A percentile compares a stretch with the other conserved stretches of the same genome.
phyloP scores from a whole-genome alignment of 2,113 vertebrate genomes.

The Himantopus leucocephalus region DNA sequence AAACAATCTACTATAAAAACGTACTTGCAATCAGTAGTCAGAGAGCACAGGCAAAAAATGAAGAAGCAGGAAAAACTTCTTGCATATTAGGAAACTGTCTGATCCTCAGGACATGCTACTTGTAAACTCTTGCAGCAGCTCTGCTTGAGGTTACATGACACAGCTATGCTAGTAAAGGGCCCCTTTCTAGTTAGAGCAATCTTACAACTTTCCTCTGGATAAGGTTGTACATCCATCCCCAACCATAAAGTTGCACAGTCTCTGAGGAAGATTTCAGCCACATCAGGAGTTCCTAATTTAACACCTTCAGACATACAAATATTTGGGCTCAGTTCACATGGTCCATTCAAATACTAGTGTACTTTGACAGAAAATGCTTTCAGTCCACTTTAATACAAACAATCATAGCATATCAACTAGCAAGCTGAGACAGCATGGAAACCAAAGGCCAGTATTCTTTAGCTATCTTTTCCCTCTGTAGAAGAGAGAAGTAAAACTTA shows the following conservation, averaged over 20 bases:
- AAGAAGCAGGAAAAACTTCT: background rate
- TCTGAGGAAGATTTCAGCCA: background rate
- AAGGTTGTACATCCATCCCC: background rate
- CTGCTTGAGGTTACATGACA: background rate
- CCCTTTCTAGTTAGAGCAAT: background rate
- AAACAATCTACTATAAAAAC: background rate
- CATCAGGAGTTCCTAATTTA: background rate
- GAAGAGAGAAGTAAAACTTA: background rate
- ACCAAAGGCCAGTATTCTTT: background rate
- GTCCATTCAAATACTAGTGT: background rate
- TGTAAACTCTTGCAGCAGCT: background rate
- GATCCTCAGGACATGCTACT: background rate
- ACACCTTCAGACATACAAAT: background rate
- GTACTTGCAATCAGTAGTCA: background rate
- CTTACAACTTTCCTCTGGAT: background rate
- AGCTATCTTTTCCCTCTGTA: background rate
- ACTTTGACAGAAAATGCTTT: background rate
- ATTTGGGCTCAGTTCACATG: background rate
- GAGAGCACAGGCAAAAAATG: background rate
- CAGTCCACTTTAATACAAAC: background rate
- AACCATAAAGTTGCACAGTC: background rate
- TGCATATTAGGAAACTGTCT: background rate
- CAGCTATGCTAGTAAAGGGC: background rate
- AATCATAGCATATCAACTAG: background rate
- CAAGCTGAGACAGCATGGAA: background rate